Conservation (phyloP, 2,888 invertebrate genomes). For the Brenthis ino region DNA sequence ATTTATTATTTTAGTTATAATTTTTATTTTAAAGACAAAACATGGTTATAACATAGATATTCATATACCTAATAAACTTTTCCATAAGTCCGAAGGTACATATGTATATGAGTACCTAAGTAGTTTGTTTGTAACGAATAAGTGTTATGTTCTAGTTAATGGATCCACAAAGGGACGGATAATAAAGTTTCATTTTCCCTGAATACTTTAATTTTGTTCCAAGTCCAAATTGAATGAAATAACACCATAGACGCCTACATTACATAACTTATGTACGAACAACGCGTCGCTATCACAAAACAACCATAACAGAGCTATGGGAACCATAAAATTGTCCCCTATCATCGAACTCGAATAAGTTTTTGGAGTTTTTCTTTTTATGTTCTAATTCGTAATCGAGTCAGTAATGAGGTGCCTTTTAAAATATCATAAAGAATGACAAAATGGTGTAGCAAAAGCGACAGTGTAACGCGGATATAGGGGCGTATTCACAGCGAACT, state of each 20-base stretch:
- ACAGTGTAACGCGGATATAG: slow-evolving; percentile 66
- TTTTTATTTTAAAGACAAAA: too few species aligned
- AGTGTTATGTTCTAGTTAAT: slow-evolving; percentile 4
- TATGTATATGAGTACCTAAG: background rate
- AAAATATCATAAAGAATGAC: slow-evolving; percentile 76
- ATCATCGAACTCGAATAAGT: slow-evolving; percentile 58
- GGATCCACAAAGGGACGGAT: slow-evolving; percentile 37
- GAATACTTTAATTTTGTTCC: slow-evolving; percentile 62
- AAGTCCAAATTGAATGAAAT: slow-evolving; percentile 55
- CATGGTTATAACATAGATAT: too few species aligned
- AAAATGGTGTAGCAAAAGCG: slow-evolving; percentile 71
- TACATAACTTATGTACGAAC: slow-evolving; percentile 69
- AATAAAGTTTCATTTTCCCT: slow-evolving; percentile 50
- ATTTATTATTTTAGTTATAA: too few species aligned
- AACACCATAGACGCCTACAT: slow-evolving; percentile 56
- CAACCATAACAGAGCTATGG: slow-evolving; percentile 68
- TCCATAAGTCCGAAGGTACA: background rate
- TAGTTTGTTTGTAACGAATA: background rate
- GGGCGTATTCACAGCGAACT: slow-evolving; percentile 74
- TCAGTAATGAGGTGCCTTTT: slow-evolving; percentile 73
- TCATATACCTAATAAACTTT: too few species aligned
- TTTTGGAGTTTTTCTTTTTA: slow-evolving; percentile 64
- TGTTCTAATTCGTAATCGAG: slow-evolving; percentile 59
- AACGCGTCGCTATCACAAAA: slow-evolving; percentile 65
- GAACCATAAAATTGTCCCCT: slow-evolving; percentile 77